Percentiles rank a stretch among this genome's conserved stretches.
These are phyloP conservation scores for Nebria salina DNA, from an alignment of 2,888 invertebrate species.

Conservation along the genomic window DNA sequence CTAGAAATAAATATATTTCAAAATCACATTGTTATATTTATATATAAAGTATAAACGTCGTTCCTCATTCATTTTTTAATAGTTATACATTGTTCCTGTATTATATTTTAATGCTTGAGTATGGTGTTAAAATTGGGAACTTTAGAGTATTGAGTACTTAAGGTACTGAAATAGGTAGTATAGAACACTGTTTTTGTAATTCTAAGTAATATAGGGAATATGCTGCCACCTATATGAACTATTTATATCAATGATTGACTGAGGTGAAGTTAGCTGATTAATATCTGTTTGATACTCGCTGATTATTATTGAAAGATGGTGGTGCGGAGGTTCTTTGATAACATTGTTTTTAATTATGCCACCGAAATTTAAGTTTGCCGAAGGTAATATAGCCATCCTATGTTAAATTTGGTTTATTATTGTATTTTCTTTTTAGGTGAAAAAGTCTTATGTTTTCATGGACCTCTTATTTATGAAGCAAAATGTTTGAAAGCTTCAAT, in stretches of 20 bases:
- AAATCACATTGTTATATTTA: background rate
- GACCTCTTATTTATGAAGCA: conserved; percentile 95
- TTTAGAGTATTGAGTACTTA: background rate
- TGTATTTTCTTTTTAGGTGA: conserved; percentile 70
- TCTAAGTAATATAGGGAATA: background rate
- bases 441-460: conserved; percentile 94
- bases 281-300: background rate
- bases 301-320: too few species aligned
- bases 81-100: background rate
- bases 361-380: conserved; percentile 77
- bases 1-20: background rate
- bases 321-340: background rate
- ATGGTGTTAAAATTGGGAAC: background rate
- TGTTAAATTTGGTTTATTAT: conserved; percentile 25
- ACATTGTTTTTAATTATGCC: conserved; percentile 62
- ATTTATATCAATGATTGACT: background rate
- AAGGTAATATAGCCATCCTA: conserved; percentile 66
- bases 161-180: background rate
- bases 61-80: background rate
- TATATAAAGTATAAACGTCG: background rate
- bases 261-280: background rate
- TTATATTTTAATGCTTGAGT: background rate
- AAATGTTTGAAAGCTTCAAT: conserved; percentile 89
- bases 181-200: background rate
- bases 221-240: background rate